Conservation (phyloP, 2,797 vertebrate genomes). For the Gymnothorax javanicus region DNA sequence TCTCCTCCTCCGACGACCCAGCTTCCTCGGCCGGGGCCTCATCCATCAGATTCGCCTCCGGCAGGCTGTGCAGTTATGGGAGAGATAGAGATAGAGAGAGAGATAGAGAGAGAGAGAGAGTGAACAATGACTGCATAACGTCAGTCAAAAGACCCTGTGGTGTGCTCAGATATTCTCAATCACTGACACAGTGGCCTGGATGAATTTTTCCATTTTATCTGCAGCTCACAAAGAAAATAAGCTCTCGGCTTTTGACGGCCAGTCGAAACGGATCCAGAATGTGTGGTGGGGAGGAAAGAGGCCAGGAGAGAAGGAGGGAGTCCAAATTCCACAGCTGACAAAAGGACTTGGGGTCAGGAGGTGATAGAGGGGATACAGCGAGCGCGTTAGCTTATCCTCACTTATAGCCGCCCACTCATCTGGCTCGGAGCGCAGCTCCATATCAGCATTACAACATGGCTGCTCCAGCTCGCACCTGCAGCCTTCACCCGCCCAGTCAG, state of each 20-base stretch:
- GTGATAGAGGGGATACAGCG: background rate
- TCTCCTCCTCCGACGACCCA: constrained; percentile 50
- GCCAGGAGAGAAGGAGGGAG: background rate
- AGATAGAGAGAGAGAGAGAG: background rate
- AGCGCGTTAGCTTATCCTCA: background rate
- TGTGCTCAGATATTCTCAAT: background rate
- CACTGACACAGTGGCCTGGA: background rate
- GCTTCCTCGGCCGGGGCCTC: constrained; percentile 43
- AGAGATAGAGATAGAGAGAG: background rate
- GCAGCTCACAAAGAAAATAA: background rate
- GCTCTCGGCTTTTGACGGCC: background rate
- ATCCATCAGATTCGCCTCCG: constrained; percentile 42
- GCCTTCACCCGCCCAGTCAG: background rate
- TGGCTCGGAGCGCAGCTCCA: background rate
- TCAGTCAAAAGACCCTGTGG: background rate
- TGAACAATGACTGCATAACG: background rate
- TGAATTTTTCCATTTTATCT: background rate
- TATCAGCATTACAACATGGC: background rate
- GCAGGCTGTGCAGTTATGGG: constrained; percentile 42
- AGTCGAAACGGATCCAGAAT: background rate
- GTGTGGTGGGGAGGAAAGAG: background rate
- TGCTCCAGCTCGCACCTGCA: background rate
- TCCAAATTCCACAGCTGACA: background rate
- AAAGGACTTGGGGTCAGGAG: background rate
- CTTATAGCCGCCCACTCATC: background rate